phyloP scores from a whole-genome alignment of 2,797 vertebrate species.

The Microctenopoma lineatum region DNA sequence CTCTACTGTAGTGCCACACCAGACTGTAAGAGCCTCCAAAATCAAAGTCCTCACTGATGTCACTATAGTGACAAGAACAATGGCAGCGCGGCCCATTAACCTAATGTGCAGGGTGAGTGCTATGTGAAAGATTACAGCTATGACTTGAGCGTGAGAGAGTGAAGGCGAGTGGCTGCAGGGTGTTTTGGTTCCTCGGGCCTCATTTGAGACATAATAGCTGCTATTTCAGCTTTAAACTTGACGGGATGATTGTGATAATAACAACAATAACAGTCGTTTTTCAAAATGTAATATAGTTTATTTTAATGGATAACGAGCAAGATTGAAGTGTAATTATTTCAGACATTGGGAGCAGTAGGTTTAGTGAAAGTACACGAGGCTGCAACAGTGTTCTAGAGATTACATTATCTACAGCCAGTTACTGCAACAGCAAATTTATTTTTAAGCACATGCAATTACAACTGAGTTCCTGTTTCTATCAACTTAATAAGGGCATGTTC shows the following conservation, averaged over 20 bases:
- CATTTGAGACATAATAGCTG: slow-evolving; percentile 4
- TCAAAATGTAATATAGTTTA: background rate
- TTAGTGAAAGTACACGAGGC: background rate
- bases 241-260: background rate
- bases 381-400: background rate
- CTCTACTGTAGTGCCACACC: slow-evolving; percentile 59
- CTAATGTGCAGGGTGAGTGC: slow-evolving; percentile 1
- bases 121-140: slow-evolving; percentile 25
- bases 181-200: slow-evolving; percentile 4
- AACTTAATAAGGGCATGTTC: too few relatives aligned
- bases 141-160: slow-evolving; percentile 24
- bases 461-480: too few relatives aligned
- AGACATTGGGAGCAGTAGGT: background rate
- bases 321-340: background rate
- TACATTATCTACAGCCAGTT: too few relatives aligned
- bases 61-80: slow-evolving; percentile 49
- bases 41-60: slow-evolving; percentile 56
- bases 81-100: slow-evolving; percentile 30
- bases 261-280: background rate
- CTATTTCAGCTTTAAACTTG: background rate
- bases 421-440: too few relatives aligned
- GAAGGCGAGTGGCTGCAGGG: slow-evolving; percentile 15
- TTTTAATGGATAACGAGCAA: background rate
- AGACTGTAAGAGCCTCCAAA: slow-evolving; percentile 52
- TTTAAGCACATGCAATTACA: too few relatives aligned